A percentile compares a stretch with the other conserved stretches of the same genome.
Conservation (phyloP, 2,797 vertebrate genomes). For the Meriones psammophilus region DNA sequence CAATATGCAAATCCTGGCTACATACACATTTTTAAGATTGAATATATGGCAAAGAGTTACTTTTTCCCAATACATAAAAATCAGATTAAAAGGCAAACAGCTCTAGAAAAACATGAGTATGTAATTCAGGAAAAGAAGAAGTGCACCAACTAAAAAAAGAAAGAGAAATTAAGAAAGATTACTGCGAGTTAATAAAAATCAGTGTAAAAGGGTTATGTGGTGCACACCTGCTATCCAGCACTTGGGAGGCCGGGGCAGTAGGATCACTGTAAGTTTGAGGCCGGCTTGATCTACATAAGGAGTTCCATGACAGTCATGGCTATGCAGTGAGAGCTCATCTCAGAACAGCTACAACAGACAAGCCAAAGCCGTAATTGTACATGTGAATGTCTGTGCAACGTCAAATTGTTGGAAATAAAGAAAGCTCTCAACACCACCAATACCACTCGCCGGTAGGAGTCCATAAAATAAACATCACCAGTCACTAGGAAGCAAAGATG, state of each 20-base stretch:
- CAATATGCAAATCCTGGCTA: neutral
- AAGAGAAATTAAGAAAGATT: neutral
- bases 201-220: neutral
- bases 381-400: neutral
- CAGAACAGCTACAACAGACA: neutral
- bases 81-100: neutral
- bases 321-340: neutral
- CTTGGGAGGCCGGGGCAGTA: neutral
- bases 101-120: neutral
- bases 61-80: neutral
- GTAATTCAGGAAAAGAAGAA: neutral
- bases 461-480: neutral
- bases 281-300: neutral
- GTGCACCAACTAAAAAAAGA: neutral
- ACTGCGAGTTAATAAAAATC: neutral
- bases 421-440: neutral
- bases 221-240: neutral
- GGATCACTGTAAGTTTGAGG: neutral
- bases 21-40: neutral
- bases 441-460: neutral
- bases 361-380: neutral
- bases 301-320: neutral
- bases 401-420: neutral
- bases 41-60: neutral
- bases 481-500: neutral